Conservation (phyloP, 2,113 vertebrate species). For the Corvus hawaiiensis region DNA sequence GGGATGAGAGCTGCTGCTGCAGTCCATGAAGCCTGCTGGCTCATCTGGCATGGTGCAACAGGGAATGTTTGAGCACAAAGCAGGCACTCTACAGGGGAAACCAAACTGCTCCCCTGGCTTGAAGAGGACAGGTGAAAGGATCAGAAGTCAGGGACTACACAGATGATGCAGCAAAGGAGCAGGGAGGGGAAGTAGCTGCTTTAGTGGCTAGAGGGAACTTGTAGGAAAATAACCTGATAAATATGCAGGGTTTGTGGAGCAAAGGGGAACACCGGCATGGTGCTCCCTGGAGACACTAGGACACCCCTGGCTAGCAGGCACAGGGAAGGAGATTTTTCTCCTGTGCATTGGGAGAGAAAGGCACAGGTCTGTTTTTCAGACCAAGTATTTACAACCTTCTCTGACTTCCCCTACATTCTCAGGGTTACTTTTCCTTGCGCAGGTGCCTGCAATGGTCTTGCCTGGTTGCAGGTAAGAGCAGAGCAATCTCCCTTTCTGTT, state of each 20-base stretch:
- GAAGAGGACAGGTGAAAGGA: background rate
- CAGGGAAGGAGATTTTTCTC: background rate
- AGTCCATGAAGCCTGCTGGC: background rate
- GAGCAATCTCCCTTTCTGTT: background rate
- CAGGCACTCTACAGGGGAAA: background rate
- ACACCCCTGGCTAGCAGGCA: background rate
- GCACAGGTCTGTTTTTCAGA: background rate
- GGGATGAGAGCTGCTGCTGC: background rate
- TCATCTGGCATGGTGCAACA: background rate
- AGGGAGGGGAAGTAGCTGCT: background rate
- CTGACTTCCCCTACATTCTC: background rate
- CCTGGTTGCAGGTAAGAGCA: background rate
- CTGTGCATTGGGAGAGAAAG: background rate
- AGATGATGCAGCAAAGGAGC: background rate
- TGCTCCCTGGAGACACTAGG: background rate
- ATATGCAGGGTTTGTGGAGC: background rate
- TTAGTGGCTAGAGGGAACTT: background rate
- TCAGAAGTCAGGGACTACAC: background rate
- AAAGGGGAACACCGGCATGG: background rate
- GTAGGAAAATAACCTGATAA: background rate
- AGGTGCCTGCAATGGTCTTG: background rate
- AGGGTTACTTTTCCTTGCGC: background rate
- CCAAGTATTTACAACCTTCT: background rate
- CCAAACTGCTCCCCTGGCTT: background rate
- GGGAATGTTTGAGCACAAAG: background rate